These are phyloP conservation scores for Crax fasciolata DNA, from an alignment of 2,797 vertebrate genomes.

Conservation along the genomic window DNA sequence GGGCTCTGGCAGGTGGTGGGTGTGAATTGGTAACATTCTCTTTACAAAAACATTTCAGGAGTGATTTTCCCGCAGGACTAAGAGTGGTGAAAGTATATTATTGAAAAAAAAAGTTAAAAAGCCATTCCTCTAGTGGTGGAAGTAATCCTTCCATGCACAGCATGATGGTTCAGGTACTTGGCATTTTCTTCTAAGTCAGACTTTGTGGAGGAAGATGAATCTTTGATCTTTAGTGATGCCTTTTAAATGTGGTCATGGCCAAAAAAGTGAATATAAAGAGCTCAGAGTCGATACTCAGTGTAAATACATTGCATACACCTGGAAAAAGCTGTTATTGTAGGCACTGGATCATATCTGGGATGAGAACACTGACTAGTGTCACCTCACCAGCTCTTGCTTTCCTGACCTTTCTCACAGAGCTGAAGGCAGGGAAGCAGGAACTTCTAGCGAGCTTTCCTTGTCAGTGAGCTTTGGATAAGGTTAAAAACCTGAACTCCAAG, in stretches of 20 bases:
- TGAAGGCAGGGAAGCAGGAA: background rate
- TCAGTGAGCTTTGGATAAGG: background rate
- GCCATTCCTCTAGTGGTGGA: background rate
- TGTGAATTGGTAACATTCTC: background rate
- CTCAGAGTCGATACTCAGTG: conserved; percentile 45
- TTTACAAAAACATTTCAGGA: background rate
- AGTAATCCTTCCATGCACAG: background rate
- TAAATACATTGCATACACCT: background rate
- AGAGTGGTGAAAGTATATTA: background rate
- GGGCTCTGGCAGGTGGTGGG: background rate
- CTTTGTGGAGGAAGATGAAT: conserved; percentile 75
- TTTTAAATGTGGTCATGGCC: conserved; percentile 82
- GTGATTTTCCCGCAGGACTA: background rate
- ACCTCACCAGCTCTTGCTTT: background rate
- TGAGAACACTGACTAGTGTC: background rate
- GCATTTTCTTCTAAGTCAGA: conserved; percentile 52
- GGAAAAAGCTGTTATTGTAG: background rate
- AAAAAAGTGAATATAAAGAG: conserved; percentile 67
- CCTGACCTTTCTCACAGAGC: background rate
- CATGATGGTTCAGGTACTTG: conserved; percentile 36
- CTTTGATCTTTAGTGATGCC: conserved; percentile 78
- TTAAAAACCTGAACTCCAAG: background rate
- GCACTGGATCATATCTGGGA: background rate
- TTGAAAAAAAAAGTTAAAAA: background rate
- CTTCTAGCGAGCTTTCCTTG: background rate